Conservation (phyloP, 2,888 invertebrate species). For the Andrena bicolor region DNA sequence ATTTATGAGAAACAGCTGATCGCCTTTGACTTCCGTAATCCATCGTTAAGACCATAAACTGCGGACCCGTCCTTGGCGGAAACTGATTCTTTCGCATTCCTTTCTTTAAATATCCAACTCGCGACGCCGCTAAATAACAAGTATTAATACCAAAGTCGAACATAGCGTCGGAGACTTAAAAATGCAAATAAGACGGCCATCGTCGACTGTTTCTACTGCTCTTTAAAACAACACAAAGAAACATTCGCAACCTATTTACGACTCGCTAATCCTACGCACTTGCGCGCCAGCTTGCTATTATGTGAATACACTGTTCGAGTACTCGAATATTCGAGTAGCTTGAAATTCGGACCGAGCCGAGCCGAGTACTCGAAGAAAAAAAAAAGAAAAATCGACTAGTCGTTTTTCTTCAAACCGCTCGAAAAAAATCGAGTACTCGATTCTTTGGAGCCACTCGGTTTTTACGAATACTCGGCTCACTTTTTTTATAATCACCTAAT, state of each 20-base stretch:
- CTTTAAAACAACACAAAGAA: too few species aligned
- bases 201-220: background rate
- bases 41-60: background rate
- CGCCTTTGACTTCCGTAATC: background rate
- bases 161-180: background rate
- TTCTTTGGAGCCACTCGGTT: too few species aligned
- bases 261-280: background rate
- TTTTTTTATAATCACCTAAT: too few species aligned
- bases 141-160: background rate
- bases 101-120: slow-evolving; percentile 1
- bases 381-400: too few species aligned
- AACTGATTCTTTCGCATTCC: background rate
- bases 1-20: too few species aligned
- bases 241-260: background rate
- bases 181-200: background rate
- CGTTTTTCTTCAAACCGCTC: too few species aligned
- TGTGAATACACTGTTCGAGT: too few species aligned
- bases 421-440: too few species aligned
- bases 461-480: too few species aligned
- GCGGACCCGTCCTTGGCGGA: background rate
- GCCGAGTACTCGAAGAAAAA: too few species aligned
- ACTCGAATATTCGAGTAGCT: too few species aligned
- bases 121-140: background rate
- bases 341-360: too few species aligned
- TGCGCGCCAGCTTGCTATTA: background rate